These are phyloP conservation scores for Sminthopsis crassicaudata DNA, from an alignment of 2,113 vertebrate genomes.

Conservation along the genomic window DNA sequence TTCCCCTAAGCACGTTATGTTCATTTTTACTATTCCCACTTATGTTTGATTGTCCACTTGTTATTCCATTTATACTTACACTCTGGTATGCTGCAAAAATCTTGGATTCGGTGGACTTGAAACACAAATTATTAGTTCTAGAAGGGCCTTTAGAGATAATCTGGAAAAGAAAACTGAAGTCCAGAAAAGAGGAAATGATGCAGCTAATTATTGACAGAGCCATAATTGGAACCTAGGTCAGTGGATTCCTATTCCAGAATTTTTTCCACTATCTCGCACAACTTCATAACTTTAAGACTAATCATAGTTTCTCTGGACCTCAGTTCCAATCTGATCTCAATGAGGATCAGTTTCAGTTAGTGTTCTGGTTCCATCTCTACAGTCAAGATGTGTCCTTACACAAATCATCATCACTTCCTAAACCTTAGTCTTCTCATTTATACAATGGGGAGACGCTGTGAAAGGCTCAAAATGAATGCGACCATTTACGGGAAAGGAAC, in stretches of 20 bases:
- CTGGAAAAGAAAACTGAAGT: neutral
- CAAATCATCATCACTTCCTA: neutral
- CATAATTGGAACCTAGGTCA: neutral
- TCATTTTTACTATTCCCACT: too few relatives aligned
- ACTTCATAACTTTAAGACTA: neutral
- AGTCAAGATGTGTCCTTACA: neutral
- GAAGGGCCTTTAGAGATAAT: neutral
- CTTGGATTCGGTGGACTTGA: neutral
- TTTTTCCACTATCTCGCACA: neutral
- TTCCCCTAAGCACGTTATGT: too few relatives aligned
- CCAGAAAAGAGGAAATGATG: neutral
- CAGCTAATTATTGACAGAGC: neutral
- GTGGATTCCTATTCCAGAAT: neutral
- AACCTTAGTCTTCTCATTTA: slow-evolving; percentile 8
- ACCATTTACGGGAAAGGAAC: neutral
- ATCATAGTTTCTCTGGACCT: neutral
- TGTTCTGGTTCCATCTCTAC: neutral
- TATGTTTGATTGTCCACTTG: too few relatives aligned
- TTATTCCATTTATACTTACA: neutral
- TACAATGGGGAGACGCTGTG: slow-evolving; percentile 1
- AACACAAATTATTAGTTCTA: neutral
- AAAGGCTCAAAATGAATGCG: neutral
- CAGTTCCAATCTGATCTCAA: neutral
- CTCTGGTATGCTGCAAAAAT: neutral
- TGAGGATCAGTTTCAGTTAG: neutral